Base-by-base conservation (phyloP, 2,113 vertebrate genomes). In the Amblyopsis rosae region DNA sequence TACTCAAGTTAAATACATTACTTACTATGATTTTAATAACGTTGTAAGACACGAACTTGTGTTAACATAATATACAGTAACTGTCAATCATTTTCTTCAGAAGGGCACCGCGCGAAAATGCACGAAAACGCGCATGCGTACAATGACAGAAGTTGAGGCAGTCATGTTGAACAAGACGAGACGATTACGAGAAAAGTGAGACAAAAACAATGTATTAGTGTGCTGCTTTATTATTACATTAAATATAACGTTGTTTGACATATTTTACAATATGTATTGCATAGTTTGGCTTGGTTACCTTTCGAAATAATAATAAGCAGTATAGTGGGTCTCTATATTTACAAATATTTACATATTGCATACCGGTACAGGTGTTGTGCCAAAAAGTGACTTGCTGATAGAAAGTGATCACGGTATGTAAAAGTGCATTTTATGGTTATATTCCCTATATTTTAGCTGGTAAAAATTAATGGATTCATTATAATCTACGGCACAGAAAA, bases 201-300 rank as follows among this genome's bases (percentile, higher is more conserved):
- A 58, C 53, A 55, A 55, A 6, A 58, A 26, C 9, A 32, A 55
- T 65, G 46, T 48, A 50, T 1, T 54, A 47, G 45, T 59, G 32
- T 64, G 49, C 12, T 64, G 49, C 12, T 82, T 82, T 72, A 74
- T 76, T 85, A 9, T 65, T 69, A 19, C 47, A 67, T 33, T 78
- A 72, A 58, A 69, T 58, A 33, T 70, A 9, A 51, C 26, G 26
- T 26, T 26, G 33, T 48, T 33, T 33, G 74, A 49, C 3, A 46
- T 19, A 73, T 19, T 1, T 65, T 58, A 35, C 26, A 19, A 9
- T 4, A 60, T 67, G 2, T 0, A 49, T 58, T 58, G 26, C 56
- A 32, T 67, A 47, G 17, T 67, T 49, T 67, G 15, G 32, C 33
- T 63, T 81, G 47, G 26, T 63, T 57, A 12, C 10, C 55, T 10